Conservation (phyloP, 2,888 invertebrate species). For the Chrysolina haemoptera region DNA sequence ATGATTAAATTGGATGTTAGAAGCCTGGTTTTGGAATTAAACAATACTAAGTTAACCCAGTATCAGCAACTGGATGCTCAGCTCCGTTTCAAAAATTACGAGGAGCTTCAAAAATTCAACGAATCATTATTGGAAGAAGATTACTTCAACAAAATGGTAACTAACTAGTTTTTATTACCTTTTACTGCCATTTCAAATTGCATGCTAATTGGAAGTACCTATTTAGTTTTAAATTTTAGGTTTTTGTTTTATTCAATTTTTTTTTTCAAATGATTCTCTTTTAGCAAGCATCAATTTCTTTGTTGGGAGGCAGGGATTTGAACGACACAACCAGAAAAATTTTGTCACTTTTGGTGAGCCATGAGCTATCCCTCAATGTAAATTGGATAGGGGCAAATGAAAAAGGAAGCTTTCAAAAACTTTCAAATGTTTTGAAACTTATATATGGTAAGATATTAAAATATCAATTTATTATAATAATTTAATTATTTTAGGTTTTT, state of each 20-base stretch:
- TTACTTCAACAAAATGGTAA: constrained; percentile 29
- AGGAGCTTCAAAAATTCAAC: constrained; percentile 18
- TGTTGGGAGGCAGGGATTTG: constrained; percentile 5
- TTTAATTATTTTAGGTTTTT: background rate
- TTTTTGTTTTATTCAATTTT: constrained; percentile 24
- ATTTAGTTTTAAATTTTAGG: constrained; percentile 22
- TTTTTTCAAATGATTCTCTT: no score
- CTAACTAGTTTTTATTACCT: constrained; percentile 23
- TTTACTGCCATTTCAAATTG: constrained; percentile 23
- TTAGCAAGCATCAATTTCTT: no score
- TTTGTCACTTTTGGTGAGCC: constrained; percentile 5
- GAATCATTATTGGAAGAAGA: constrained; percentile 21
- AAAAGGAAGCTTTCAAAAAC: background rate
- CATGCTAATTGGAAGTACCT: constrained; percentile 25
- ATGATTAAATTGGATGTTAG: constrained; percentile 18
- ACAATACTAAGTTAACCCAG: constrained; percentile 18
- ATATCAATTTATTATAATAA: constrained; percentile 1
- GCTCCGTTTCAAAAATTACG: constrained; percentile 14
- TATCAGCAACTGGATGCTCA: constrained; percentile 23
- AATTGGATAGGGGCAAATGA: constrained; percentile 7
- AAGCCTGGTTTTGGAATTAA: constrained; percentile 18
- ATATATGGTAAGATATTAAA: constrained; percentile 2
- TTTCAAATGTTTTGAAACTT: background rate
- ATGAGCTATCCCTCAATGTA: constrained; percentile 1
- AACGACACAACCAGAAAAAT: constrained; percentile 7